Evolutionary conservation across 2,797 vertebrate genomes (phyloP).

Genomic region (Dallia pectoralis): DNA sequence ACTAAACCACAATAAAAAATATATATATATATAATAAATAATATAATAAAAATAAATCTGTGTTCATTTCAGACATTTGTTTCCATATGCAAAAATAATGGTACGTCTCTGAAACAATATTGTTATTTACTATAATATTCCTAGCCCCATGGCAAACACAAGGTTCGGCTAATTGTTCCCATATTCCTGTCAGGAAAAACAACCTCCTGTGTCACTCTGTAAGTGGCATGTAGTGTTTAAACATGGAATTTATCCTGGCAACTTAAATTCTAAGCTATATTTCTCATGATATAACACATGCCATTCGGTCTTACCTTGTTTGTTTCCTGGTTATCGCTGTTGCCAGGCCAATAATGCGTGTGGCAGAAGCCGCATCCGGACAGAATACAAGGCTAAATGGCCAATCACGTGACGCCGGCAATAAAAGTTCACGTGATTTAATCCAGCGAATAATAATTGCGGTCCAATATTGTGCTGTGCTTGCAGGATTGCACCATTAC

Average conservation of each 20-base stretch:
- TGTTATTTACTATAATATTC: background rate
- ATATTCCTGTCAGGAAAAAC: background rate
- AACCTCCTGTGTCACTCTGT: background rate
- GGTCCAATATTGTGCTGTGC: background rate
- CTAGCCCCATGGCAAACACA: background rate
- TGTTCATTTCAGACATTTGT: too few species aligned
- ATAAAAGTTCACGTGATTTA: slow-evolving; percentile 27
- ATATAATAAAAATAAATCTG: too few species aligned
- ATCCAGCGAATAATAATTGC: background rate
- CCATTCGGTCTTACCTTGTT: slow-evolving; percentile 17
- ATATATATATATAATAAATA: too few species aligned
- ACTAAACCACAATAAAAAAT: too few species aligned
- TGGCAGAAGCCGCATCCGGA: slow-evolving; percentile 22
- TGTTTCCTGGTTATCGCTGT: slow-evolving; percentile 13
- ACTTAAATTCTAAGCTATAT: background rate
- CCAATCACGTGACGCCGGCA: slow-evolving; percentile 46
- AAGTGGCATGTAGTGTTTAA: background rate
- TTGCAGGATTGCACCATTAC: background rate
- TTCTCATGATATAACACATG: too few species aligned
- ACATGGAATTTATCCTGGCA: slow-evolving; percentile 6
- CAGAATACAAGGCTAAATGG: background rate
- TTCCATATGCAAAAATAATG: background rate
- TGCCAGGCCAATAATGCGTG: background rate
- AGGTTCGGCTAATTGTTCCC: background rate
- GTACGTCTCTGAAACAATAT: background rate